Percentiles rank a stretch among this genome's conserved stretches.
Evolutionary conservation across 2,113 vertebrate species (phyloP).

Genomic region (Ceyx cyanopectus): DNA sequence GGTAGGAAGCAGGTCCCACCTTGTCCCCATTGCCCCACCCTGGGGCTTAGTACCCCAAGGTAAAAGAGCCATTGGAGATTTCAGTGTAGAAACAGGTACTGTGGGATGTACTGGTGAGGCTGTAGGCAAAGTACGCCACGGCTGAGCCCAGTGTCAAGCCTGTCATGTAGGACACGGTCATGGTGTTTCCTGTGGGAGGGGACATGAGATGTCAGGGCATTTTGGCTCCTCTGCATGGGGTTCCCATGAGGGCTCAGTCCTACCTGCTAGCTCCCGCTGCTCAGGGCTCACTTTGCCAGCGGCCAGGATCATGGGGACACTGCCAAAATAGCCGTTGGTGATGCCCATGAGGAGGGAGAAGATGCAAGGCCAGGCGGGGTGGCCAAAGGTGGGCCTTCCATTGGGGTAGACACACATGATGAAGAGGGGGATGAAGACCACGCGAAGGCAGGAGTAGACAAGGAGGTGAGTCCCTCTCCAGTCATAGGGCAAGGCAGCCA

Average conservation of each 20-base stretch:
- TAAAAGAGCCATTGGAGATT: slow-evolving; percentile 72
- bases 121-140: slow-evolving; percentile 94
- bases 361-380: slow-evolving; percentile 96
- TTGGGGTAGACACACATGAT: slow-evolving; percentile 95
- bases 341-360: slow-evolving; percentile 98
- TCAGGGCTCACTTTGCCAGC: slow-evolving; percentile 91
- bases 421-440: slow-evolving; percentile 97
- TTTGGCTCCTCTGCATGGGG: rapidly evolving
- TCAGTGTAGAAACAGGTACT: slow-evolving; percentile 71
- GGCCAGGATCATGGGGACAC: slow-evolving; percentile 96
- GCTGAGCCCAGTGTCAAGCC: slow-evolving; percentile 93
- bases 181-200: slow-evolving; percentile 89
- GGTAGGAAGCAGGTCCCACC: not conserved
- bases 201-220: rapidly evolving
- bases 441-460: slow-evolving; percentile 88
- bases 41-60: slow-evolving; percentile 72
- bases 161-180: slow-evolving; percentile 98
- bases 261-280: slow-evolving; percentile 96
- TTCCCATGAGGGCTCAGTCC: rapidly evolving
- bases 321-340: slow-evolving; percentile 96
- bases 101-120: slow-evolving; percentile 83
- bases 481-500: slow-evolving; percentile 92
- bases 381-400: slow-evolving; percentile 83
- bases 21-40: not conserved
- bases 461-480: slow-evolving; percentile 93